These are phyloP conservation scores for Oppia nitens DNA, from an alignment of 1,140 invertebrate species.

Conservation along the genomic window DNA sequence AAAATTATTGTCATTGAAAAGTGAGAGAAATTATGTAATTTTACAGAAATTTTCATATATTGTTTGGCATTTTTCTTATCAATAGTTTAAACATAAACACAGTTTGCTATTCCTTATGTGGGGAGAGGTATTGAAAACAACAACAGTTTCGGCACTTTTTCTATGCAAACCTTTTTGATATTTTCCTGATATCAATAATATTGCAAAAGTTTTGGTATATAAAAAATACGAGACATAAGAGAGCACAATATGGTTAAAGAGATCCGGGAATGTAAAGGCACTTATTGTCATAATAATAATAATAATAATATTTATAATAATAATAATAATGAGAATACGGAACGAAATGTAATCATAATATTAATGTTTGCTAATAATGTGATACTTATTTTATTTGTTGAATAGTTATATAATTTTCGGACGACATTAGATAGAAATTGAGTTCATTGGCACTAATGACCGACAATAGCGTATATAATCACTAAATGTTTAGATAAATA, in stretches of 20 bases:
- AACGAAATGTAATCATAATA: neutral
- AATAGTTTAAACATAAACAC: too few relatives aligned
- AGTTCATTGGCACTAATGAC: neutral
- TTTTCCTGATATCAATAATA: too few relatives aligned
- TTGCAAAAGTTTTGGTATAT: too few relatives aligned
- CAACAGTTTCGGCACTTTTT: neutral
- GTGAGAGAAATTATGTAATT: too few relatives aligned
- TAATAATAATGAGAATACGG: neutral
- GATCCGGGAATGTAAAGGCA: neutral
- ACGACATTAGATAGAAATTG: neutral
- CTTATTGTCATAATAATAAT: neutral
- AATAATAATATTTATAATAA: neutral
- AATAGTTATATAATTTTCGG: neutral
- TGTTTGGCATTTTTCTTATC: too few relatives aligned
- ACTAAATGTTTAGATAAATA: neutral
- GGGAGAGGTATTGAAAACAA: neutral
- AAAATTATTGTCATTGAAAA: too few relatives aligned
- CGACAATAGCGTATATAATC: neutral
- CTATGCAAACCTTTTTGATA: too few relatives aligned
- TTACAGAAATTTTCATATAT: too few relatives aligned
- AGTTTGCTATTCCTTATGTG: too few relatives aligned
- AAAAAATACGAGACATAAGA: neutral
- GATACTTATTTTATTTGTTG: neutral
- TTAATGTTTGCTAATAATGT: neutral
- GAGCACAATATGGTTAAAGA: neutral